A percentile compares a stretch with the other conserved stretches of the same genome.
These are phyloP conservation scores for Zoanthus gigantus DNA, from an alignment of 92 coral and sea anemone genomes.

Conservation along the genomic window DNA sequence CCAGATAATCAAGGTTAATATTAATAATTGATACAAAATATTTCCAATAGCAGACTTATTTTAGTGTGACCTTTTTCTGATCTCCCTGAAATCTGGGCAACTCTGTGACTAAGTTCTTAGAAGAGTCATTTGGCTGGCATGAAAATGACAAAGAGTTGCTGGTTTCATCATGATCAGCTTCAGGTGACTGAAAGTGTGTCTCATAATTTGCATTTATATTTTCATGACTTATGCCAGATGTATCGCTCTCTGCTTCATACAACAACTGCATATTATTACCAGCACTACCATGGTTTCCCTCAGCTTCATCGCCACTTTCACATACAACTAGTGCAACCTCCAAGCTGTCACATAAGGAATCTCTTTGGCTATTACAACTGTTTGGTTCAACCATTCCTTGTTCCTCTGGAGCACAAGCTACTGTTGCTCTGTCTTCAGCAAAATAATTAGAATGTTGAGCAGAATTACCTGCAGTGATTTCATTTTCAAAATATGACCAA, in stretches of 20 bases:
- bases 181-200: background rate
- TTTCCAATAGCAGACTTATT: too few species aligned
- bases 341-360: background rate
- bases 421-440: background rate
- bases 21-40: too few species aligned
- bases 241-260: background rate
- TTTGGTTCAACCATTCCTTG: conserved; percentile 30
- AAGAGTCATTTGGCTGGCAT: too few species aligned
- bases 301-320: background rate
- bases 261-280: background rate
- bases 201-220: background rate
- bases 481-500: conserved; percentile 76
- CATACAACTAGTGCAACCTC: conserved; percentile 25
- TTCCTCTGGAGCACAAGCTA: conserved; percentile 29
- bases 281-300: conserved; percentile 32
- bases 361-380: background rate
- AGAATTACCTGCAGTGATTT: background rate
- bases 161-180: background rate
- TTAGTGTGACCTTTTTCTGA: too few species aligned
- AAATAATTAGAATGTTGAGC: background rate
- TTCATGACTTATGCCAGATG: background rate
- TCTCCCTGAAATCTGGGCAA: too few species aligned
- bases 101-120: too few species aligned
- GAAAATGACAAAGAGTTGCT: too few species aligned
- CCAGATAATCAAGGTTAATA: too few species aligned